Base-by-base conservation (phyloP, 2,888 invertebrate species). In the Nebria salina region DNA sequence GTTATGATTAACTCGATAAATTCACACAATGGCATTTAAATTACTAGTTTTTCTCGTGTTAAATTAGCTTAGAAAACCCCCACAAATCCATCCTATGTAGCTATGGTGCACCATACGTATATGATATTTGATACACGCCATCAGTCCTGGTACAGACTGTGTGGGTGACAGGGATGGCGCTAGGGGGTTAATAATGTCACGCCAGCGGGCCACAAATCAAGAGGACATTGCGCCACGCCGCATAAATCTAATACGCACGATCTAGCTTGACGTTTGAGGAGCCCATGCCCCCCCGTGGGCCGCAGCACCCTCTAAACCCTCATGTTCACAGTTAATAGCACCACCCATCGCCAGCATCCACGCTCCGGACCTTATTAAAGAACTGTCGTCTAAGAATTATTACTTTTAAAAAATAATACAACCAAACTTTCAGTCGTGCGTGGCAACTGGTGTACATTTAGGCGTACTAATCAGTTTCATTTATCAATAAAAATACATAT, bases 151-250 rank as follows among this genome's bases (percentile, higher is more conserved):
- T 13, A 54, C 54, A 70, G 26, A 20, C 15, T 70, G 13, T 70
- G 25, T 70, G 6, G 70, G 20, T 5, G 70, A 4, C 26, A 34
- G 70, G n/a, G 25, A 26, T 70, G 70, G 70, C 70, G 70, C 20
- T 7, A 25, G 70, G 70, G 70, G 70, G 20, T 15, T 15, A 25
- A 25, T 70, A 70, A 70, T 70, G 70, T 70, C 70, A 70, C 70
- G 34, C 70, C 34, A 70, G 70, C 70, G 70, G 34, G 70, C 70
- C 34, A 70, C 70, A 70, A 70, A 70, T 70, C 70, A 70, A 70
- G 26, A 34, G 54, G 70, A 70, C 70, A 70, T 26, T 70, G 70
- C 34, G 20, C 70, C 70, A 11, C 70, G 34, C 70, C 34, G 70
- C 70, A 70, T 70, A 70, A 70, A 70, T 70, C 70, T 70, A 70